These are phyloP conservation scores for Carapus acus DNA, from an alignment of 2,797 vertebrate genomes.

Conservation along the genomic window DNA sequence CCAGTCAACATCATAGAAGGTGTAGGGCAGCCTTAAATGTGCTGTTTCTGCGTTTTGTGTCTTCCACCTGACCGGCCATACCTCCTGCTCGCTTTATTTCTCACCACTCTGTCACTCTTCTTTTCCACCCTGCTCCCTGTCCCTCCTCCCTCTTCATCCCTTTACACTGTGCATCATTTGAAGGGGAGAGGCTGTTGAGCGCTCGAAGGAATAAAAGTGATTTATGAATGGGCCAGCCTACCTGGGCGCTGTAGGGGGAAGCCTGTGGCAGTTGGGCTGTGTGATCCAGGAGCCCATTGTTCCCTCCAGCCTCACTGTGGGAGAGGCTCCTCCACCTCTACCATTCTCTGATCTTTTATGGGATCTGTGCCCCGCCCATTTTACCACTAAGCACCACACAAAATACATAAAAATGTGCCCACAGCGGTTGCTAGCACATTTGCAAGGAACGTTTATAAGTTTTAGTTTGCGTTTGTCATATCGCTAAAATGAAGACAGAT, in stretches of 20 bases:
- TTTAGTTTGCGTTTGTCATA: not conserved
- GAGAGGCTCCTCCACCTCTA: slow-evolving; percentile 54
- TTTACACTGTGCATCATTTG: slow-evolving; percentile 73
- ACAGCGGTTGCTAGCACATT: slow-evolving; percentile 22
- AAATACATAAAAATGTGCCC: slow-evolving; percentile 38
- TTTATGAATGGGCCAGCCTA: slow-evolving; percentile 73
- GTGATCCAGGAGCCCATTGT: slow-evolving; percentile 67
- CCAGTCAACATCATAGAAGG: slow-evolving; percentile 39
- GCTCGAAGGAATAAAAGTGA: slow-evolving; percentile 73
- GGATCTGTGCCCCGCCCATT: slow-evolving; percentile 34
- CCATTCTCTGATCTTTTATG: slow-evolving; percentile 52
- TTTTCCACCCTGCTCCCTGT: slow-evolving; percentile 10
- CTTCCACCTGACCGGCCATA: slow-evolving; percentile 25
- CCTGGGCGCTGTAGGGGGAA: slow-evolving; percentile 65
- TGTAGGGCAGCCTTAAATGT: slow-evolving; percentile 48
- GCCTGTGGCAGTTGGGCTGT: slow-evolving; percentile 65
- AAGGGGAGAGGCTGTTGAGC: slow-evolving; percentile 70
- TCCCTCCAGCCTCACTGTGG: slow-evolving; percentile 66
- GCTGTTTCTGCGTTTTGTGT: slow-evolving; percentile 46
- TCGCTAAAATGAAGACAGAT: slow-evolving; percentile 14
- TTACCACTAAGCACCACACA: slow-evolving; percentile 49
- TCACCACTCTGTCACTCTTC: slow-evolving; percentile 34
- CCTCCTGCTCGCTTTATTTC: slow-evolving; percentile 36
- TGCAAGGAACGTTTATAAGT: slow-evolving; percentile 12
- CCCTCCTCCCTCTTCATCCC: slow-evolving; percentile 47